Conservation (phyloP, 2,797 vertebrate species). For the Channallabes apus region DNA sequence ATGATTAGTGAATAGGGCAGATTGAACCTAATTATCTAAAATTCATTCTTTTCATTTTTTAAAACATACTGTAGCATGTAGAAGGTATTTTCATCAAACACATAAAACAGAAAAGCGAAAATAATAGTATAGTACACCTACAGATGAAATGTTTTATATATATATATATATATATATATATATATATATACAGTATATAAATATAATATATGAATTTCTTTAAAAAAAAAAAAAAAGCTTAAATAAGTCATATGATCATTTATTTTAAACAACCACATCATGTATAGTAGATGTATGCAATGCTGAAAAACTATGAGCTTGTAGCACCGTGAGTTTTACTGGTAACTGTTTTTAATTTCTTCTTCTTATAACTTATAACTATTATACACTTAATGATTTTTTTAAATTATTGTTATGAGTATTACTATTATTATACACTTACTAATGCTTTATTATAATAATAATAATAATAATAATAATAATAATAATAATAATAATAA, state of each 20-base stretch:
- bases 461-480: no score
- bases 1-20: constrained; percentile 11
- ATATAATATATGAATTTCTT: not conserved
- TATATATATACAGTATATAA: no score
- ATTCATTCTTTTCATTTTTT: not conserved
- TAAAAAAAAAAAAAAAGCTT: not conserved
- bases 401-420: no score
- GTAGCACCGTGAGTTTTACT: not conserved
- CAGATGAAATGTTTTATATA: not conserved
- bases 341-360: not conserved
- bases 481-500: no score
- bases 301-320: not conserved
- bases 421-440: no score
- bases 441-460: no score
- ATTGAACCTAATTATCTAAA: not conserved
- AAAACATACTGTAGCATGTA: not conserved
- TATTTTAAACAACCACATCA: not conserved
- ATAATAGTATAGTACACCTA: not conserved
- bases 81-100: not conserved
- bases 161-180: no score
- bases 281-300: not conserved
- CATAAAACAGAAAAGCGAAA: no score
- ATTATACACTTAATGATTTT: no score
- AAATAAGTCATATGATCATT: not conserved
- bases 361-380: not conserved